Percentiles rank a stretch among this genome's conserved stretches.
Evolutionary conservation across 1,140 invertebrate genomes (phyloP).

Genomic region (Penaeus vannamei): DNA sequence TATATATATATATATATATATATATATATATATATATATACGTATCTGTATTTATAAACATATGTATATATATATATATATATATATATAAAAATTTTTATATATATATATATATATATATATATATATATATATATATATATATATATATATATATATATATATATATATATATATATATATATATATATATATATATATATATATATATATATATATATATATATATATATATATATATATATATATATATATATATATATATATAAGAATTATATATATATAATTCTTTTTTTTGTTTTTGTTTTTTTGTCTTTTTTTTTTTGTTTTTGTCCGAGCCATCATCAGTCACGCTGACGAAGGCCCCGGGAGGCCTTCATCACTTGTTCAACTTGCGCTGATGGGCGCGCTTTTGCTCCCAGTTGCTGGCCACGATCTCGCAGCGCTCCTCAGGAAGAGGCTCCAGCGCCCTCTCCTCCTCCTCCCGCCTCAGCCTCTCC

Average conservation of each 20-base stretch:
- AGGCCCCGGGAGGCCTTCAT: too few species aligned
- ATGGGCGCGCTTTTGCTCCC: too few species aligned
- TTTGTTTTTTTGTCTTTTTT: too few species aligned
- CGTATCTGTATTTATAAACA: not conserved
- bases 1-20: not conserved
- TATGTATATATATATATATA: not conserved
- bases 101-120: not conserved
- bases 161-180: not conserved
- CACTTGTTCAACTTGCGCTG: too few species aligned
- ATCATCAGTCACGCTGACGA: too few species aligned
- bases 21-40: conserved; percentile 17
- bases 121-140: not conserved
- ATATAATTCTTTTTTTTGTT: too few species aligned
- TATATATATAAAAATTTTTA: conserved; percentile 4
- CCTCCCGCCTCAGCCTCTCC: too few species aligned
- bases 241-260: not conserved
- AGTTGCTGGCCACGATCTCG: too few species aligned
- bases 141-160: not conserved
- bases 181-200: not conserved
- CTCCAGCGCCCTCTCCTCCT: too few species aligned
- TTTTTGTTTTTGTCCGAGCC: too few species aligned
- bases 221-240: conserved; percentile 19
- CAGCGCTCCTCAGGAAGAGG: too few species aligned
- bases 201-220: conserved; percentile 28
- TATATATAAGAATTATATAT: conserved; percentile 22